Evolutionary conservation across 2,797 vertebrate genomes (phyloP).

Genomic region (Crocidura indochinensis): DNA sequence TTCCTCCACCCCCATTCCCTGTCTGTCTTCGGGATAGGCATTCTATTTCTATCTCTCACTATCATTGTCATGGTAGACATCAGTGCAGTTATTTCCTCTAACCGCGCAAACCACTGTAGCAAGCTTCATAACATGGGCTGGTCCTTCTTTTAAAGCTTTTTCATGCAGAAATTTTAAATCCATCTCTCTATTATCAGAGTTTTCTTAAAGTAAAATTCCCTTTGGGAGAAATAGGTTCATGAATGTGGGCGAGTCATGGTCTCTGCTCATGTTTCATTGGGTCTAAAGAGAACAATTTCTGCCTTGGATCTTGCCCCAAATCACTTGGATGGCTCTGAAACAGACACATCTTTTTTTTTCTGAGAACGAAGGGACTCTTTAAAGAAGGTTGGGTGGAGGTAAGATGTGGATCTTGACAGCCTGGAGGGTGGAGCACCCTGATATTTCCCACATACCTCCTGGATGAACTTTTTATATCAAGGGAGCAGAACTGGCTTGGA

Average conservation of each 20-base stretch:
- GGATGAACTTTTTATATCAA: too few species aligned
- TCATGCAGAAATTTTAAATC: not conserved
- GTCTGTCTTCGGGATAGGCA: too few species aligned
- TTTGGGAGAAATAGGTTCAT: not conserved
- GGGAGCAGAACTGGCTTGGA: too few species aligned
- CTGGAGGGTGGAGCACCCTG: not conserved
- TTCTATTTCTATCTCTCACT: too few species aligned
- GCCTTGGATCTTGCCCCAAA: not conserved
- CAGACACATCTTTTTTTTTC: not conserved
- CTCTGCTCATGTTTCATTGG: not conserved
- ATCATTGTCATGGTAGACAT: too few species aligned
- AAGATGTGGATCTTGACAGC: not conserved
- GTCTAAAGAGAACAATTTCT: slow-evolving; percentile 16
- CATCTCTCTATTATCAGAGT: not conserved
- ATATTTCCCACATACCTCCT: too few species aligned
- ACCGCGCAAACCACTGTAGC: too few species aligned
- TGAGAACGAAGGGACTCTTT: not conserved
- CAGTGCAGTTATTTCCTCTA: too few species aligned
- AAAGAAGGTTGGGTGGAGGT: not conserved
- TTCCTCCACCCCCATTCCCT: too few species aligned
- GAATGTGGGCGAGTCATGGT: not conserved
- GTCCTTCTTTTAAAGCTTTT: not conserved
- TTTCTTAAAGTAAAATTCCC: not conserved
- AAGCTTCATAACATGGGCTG: too few species aligned
- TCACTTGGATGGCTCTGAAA: not conserved